Percentiles rank a stretch among this genome's conserved stretches.
phyloP scores from a whole-genome alignment of 2,888 invertebrate species.

The Cataglyphis albicans region DNA sequence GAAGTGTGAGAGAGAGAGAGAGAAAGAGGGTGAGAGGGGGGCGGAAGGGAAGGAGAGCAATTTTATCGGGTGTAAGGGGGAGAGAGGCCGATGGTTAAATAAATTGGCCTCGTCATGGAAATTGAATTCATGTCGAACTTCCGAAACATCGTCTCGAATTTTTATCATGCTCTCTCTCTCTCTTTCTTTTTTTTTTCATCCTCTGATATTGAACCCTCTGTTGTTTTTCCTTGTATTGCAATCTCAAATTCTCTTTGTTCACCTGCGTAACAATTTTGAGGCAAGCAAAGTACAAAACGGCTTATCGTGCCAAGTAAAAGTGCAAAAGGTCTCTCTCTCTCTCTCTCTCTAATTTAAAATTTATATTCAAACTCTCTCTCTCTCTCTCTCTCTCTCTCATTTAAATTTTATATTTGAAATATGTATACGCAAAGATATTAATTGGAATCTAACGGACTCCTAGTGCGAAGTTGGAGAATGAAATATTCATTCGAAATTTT shows the following conservation, averaged over 20 bases:
- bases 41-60: not conserved
- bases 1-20: not conserved
- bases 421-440: not conserved
- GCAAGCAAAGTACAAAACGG: not conserved
- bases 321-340: too few species aligned
- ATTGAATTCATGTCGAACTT: constrained; percentile 45
- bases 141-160: constrained; percentile 34
- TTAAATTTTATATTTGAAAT: constrained; percentile 16
- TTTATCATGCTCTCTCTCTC: not conserved
- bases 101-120: constrained; percentile 46
- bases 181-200: not conserved
- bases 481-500: constrained; percentile 17
- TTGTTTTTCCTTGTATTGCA: not conserved
- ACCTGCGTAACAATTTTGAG: not conserved
- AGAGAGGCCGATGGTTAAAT: constrained; percentile 27
- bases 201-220: not conserved
- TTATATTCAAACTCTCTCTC: constrained; percentile 1
- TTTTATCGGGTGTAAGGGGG: not conserved
- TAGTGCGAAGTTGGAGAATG: not conserved
- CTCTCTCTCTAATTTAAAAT: constrained; percentile 7
- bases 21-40: too few species aligned
- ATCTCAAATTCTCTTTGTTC: not conserved
- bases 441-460: not conserved
- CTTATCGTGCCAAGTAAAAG: not conserved
- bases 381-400: not conserved